A percentile compares a stretch with the other conserved stretches of the same genome.
Evolutionary conservation across 2,888 invertebrate species (phyloP).

Genomic region (Mimas tiliae): DNA sequence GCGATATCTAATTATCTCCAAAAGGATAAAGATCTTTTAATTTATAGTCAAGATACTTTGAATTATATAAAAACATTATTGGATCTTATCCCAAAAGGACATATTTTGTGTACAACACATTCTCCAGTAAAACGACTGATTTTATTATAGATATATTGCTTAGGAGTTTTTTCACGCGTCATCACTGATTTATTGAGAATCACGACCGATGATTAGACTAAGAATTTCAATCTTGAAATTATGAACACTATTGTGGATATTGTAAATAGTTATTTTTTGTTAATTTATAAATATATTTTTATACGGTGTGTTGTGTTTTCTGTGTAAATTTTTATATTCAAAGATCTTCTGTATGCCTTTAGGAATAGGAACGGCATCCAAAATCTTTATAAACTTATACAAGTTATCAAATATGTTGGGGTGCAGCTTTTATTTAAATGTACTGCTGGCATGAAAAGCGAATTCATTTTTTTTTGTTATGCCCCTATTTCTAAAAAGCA

Average conservation of each 20-base stretch:
- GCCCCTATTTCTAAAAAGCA: too few relatives aligned
- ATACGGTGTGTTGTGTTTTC: constrained; percentile 48
- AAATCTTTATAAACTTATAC: too few relatives aligned
- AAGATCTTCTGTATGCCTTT: constrained; percentile 42
- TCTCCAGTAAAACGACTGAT: constrained; percentile 24
- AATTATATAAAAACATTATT: constrained; percentile 2
- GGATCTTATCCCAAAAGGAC: not conserved
- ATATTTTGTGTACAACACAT: constrained; percentile 14
- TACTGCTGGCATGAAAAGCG: too few relatives aligned
- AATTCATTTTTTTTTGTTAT: too few relatives aligned
- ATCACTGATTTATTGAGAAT: constrained; percentile 6
- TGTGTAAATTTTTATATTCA: constrained; percentile 47
- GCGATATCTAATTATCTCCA: not conserved
- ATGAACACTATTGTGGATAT: constrained; percentile 56
- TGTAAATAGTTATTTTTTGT: constrained; percentile 61
- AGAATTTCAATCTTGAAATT: constrained; percentile 33
- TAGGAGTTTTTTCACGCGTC: constrained; percentile 16
- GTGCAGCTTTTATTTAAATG: too few relatives aligned
- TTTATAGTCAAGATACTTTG: not conserved
- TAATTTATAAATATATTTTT: constrained; percentile 76
- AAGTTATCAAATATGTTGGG: too few relatives aligned
- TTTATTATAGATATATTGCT: constrained; percentile 22
- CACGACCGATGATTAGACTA: constrained; percentile 18
- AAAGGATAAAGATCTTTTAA: not conserved
- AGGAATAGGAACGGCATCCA: constrained; percentile 26